phyloP scores from a whole-genome alignment of 2,797 vertebrate genomes.

The Scolopax rusticola region DNA sequence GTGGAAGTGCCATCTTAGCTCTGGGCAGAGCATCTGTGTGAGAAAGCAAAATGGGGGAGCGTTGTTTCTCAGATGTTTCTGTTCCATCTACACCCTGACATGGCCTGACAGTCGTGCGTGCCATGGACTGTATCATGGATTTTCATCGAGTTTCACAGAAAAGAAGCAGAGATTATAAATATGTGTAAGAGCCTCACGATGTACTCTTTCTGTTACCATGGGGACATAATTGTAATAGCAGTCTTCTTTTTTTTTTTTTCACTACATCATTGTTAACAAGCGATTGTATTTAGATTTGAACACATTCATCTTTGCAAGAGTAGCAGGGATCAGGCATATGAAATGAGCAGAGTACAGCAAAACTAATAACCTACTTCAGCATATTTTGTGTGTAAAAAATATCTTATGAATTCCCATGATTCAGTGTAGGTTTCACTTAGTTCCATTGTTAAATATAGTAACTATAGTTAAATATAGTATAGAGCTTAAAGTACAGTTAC shows the following conservation, averaged over 20 bases:
- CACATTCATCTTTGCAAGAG: not conserved
- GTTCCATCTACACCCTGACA: not conserved
- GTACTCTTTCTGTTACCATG: slow-evolving; percentile 35
- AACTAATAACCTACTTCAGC: not conserved
- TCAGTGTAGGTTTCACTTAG: not conserved
- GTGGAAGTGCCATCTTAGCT: not conserved
- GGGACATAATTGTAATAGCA: slow-evolving; percentile 32
- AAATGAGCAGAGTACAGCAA: not conserved
- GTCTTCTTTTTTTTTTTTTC: not conserved
- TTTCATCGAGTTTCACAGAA: not conserved
- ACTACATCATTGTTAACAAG: not conserved
- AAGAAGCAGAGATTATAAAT: not conserved
- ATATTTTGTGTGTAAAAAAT: not conserved
- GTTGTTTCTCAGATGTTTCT: not conserved
- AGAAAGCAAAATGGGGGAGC: not conserved
- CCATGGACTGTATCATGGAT: not conserved
- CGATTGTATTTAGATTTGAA: slow-evolving; percentile 27
- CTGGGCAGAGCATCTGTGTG: not conserved
- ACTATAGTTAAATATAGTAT: not conserved
- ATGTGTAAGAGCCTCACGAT: not conserved
- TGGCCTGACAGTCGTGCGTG: not conserved
- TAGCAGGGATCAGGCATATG: not conserved
- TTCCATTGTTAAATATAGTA: not conserved
- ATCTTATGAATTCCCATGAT: not conserved
- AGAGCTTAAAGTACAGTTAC: not conserved